phyloP scores from a whole-genome alignment of 53 echinoderm and acorn worm genomes.

The Stichopus horrens region DNA sequence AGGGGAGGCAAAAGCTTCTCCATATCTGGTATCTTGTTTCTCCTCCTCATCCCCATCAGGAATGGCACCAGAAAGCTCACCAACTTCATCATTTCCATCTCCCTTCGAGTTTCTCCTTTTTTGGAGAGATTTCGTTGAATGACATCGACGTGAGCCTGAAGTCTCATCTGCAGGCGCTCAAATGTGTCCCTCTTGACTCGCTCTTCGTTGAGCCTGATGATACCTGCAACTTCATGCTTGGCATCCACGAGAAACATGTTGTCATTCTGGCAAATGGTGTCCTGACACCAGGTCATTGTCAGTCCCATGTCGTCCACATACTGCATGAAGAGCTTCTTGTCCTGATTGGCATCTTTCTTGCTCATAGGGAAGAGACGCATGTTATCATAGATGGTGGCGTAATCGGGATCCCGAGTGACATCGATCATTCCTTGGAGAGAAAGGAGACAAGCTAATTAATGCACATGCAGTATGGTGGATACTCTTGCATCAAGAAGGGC shows the following conservation, averaged over 20 bases:
- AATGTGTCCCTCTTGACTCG: slow-evolving; percentile 72
- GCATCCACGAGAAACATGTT: slow-evolving; percentile 86
- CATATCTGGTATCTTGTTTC: slow-evolving; percentile 92
- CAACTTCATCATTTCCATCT: slow-evolving; percentile 75
- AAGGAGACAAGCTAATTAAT: not conserved
- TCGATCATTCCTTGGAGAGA: slow-evolving; percentile 77
- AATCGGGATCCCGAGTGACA: slow-evolving; percentile 91
- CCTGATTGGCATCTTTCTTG: slow-evolving; percentile 81
- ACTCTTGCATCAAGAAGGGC: not conserved
- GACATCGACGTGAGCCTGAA: slow-evolving; percentile 93
- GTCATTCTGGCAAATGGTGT: slow-evolving; percentile 65
- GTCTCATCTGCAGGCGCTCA: slow-evolving; percentile 86
- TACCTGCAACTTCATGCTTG: slow-evolving; percentile 70
- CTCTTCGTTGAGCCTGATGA: slow-evolving; percentile 69
- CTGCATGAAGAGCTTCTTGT: slow-evolving; percentile 91
- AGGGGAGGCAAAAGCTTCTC: slow-evolving; percentile 77
- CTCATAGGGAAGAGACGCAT: slow-evolving; percentile 98
- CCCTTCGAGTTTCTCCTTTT: slow-evolving; percentile 75
- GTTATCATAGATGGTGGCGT: slow-evolving; percentile 76
- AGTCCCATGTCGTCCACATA: slow-evolving; percentile 76
- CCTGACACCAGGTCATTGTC: slow-evolving; percentile 76
- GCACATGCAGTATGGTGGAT: not conserved
- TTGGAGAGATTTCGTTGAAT: slow-evolving; percentile 77
- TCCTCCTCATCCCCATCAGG: slow-evolving; percentile 81
- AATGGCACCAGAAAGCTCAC: slow-evolving; percentile 83